Percentiles rank a stretch among this genome's conserved stretches.
These are phyloP conservation scores for Atopsyche davidsoni DNA, from an alignment of 1,140 invertebrate species.

Conservation along the genomic window DNA sequence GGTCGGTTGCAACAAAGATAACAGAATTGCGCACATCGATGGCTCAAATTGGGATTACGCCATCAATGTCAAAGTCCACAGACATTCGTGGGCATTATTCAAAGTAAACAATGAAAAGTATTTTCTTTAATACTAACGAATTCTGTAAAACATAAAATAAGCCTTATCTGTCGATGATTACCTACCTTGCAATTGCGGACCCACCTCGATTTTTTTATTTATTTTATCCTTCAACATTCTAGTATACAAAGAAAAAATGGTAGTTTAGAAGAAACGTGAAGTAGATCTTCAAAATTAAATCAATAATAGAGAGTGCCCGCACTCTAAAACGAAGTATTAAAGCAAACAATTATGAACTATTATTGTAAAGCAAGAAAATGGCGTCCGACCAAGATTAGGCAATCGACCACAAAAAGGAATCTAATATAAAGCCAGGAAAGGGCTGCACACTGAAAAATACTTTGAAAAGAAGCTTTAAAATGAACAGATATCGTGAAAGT, in stretches of 20 bases:
- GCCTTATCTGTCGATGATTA: conserved; percentile 7
- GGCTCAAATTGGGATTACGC: no score
- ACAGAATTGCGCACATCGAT: no score
- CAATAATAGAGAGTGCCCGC: no score
- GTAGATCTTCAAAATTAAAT: no score
- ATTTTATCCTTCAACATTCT: no score
- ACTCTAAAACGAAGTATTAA: no score
- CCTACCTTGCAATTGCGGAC: conserved; percentile 8
- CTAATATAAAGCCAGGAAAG: conserved; percentile 46
- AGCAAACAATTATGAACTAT: conserved; percentile 15
- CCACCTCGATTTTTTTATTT: conserved; percentile 14
- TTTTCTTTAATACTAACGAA: no score
- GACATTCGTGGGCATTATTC: no score
- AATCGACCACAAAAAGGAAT: conserved; percentile 41
- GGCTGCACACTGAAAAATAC: conserved; percentile 39
- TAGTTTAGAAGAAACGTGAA: not conserved
- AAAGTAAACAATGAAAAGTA: no score
- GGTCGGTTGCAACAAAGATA: no score
- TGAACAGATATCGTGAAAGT: conserved; percentile 35
- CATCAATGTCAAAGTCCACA: no score
- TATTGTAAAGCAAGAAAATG: conserved; percentile 45
- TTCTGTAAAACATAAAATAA: no score
- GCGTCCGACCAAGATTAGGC: conserved; percentile 40
- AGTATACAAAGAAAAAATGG: not conserved
- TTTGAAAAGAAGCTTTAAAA: conserved; percentile 36